Conservation (phyloP, 2,113 vertebrate genomes). For the Myotis yumanensis region DNA sequence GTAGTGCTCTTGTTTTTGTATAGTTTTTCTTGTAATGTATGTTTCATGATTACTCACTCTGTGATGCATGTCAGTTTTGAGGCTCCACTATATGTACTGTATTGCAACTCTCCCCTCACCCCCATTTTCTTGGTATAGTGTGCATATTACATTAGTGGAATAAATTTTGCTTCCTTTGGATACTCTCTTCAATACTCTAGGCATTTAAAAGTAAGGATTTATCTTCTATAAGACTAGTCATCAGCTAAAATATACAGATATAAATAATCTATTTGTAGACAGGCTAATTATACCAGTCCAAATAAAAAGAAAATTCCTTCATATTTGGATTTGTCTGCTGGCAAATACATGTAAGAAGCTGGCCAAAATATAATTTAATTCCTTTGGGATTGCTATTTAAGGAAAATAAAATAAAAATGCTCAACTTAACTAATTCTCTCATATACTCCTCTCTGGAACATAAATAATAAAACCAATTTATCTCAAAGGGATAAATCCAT, state of each 20-base stretch:
- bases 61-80: not conserved
- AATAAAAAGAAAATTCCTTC: constrained; percentile 31
- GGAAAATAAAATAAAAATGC: constrained; percentile 41
- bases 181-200: not conserved
- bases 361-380: constrained; percentile 44
- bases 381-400: constrained; percentile 33
- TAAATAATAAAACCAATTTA: constrained; percentile 31
- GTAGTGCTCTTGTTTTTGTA: not conserved
- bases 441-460: not conserved
- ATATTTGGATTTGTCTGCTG: constrained; percentile 28
- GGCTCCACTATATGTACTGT: not conserved
- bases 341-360: constrained; percentile 35
- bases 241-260: constrained; percentile 1
- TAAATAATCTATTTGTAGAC: constrained; percentile 41
- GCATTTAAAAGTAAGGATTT: not conserved
- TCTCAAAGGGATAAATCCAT: not conserved
- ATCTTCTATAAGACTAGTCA: not conserved
- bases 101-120: not conserved
- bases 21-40: not conserved
- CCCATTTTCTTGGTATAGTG: not conserved
- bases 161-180: not conserved
- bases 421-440: not conserved
- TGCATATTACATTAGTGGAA: not conserved
- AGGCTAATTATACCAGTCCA: constrained; percentile 25
- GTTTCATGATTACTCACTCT: not conserved